phyloP scores from a whole-genome alignment of 1,140 invertebrate genomes.

The Condylostylus longicornis region DNA sequence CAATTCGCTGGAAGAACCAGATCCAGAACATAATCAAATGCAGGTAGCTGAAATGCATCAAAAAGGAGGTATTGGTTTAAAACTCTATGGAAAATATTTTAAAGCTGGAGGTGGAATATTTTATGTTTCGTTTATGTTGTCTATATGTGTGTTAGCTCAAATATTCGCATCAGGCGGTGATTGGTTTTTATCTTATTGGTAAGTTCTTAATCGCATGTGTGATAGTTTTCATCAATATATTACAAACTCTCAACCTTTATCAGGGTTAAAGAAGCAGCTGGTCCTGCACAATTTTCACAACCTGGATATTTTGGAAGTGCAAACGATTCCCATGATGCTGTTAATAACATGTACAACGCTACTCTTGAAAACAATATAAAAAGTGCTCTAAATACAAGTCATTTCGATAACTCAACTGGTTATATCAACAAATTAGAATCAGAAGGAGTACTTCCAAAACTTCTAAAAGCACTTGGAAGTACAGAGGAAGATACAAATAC shows the following conservation, averaged over 20 bases:
- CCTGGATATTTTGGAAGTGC: too few relatives aligned
- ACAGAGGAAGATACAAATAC: not conserved
- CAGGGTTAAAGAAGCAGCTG: too few relatives aligned
- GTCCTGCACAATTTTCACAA: too few relatives aligned
- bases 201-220: too few relatives aligned
- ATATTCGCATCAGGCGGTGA: slow-evolving; percentile 47
- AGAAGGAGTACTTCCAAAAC: not conserved
- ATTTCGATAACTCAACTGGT: too few relatives aligned
- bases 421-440: not conserved
- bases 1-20: slow-evolving; percentile 40
- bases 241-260: too few relatives aligned
- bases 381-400: slow-evolving; percentile 8
- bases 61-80: slow-evolving; percentile 39
- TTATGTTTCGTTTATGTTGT: slow-evolving; percentile 34
- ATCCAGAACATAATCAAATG: slow-evolving; percentile 16
- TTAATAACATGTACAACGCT: too few relatives aligned
- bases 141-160: slow-evolving; percentile 44
- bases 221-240: too few relatives aligned
- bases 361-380: slow-evolving; percentile 14
- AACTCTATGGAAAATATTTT: slow-evolving; percentile 46
- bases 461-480: not conserved
- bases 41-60: slow-evolving; percentile 38
- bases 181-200: slow-evolving; percentile 54
- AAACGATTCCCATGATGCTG: too few relatives aligned
- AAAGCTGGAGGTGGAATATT: slow-evolving; percentile 39